Evolutionary conservation across 2,113 vertebrate genomes (phyloP).

Genomic region (Protobothrops flavoviridis): DNA sequence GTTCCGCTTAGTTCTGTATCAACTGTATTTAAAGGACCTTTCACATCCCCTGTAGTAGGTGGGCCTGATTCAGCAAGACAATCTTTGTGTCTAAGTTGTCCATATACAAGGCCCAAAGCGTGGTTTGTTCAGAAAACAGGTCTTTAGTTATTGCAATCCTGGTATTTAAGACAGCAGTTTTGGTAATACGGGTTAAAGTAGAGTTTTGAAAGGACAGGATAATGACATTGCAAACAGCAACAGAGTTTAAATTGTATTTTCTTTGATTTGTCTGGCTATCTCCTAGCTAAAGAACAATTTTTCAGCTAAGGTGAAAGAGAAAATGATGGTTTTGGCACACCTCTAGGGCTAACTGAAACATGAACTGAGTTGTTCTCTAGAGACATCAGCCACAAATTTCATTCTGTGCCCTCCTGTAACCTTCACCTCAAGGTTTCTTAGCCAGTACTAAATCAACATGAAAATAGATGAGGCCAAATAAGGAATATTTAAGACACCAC

Average conservation of each 20-base stretch:
- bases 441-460: slow-evolving; percentile 15
- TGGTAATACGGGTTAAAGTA: not conserved
- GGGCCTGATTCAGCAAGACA: not conserved
- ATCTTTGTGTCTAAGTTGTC: not conserved
- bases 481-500: not conserved
- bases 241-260: slow-evolving; percentile 21
- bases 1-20: not conserved
- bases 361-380: slow-evolving; percentile 15
- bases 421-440: slow-evolving; percentile 4
- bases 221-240: not conserved
- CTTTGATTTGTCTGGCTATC: slow-evolving; percentile 21
- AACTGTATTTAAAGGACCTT: not conserved
- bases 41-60: no score
- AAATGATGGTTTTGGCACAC: slow-evolving; percentile 12
- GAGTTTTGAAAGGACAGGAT: not conserved
- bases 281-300: slow-evolving; percentile 21
- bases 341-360: slow-evolving; percentile 23
- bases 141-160: not conserved
- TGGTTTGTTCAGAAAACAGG: not conserved
- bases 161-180: slow-evolving; percentile 9
- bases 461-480: slow-evolving; percentile 11
- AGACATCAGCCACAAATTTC: slow-evolving; percentile 18
- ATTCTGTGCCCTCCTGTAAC: slow-evolving; percentile 17
- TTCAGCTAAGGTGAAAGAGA: slow-evolving; percentile 2
- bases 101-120: not conserved